Percentiles rank a stretch among this genome's conserved stretches.
Evolutionary conservation across 2,888 invertebrate genomes (phyloP).

Genomic region (Leptothorax acervorum): DNA sequence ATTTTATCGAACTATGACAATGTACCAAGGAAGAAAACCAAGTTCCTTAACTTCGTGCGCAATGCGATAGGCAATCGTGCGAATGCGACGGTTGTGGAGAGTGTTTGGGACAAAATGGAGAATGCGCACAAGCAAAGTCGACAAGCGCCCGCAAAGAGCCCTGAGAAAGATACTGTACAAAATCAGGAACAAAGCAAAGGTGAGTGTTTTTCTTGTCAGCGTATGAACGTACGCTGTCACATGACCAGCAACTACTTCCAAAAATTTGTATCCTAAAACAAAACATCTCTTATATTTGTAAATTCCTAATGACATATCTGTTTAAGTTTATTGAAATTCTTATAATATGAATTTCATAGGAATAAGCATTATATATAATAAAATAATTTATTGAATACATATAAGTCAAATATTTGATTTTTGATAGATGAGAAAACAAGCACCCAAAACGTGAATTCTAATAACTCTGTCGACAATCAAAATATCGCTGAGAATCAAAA

Average conservation of each 20-base stretch:
- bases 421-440: constrained; percentile 24
- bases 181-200: constrained; percentile 50
- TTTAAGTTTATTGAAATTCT: neutral
- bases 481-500: constrained; percentile 79
- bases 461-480: constrained; percentile 28
- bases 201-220: constrained; percentile 24
- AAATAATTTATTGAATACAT: neutral
- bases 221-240: constrained; percentile 96
- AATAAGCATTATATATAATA: constrained; percentile 3
- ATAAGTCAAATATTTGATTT: constrained; percentile 4
- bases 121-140: constrained; percentile 75
- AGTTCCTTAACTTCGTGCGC: constrained; percentile 92
- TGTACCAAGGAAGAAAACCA: constrained; percentile 94
- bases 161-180: constrained; percentile 22
- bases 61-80: constrained; percentile 88
- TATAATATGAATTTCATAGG: neutral
- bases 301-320: neutral
- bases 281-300: neutral
- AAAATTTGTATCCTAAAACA: constrained; percentile 90
- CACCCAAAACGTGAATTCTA: constrained; percentile 21
- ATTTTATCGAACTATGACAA: constrained; percentile 91
- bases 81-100: constrained; percentile 88
- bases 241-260: constrained; percentile 93
- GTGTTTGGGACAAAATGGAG: constrained; percentile 89
- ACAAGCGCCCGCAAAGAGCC: constrained; percentile 24